A percentile compares a stretch with the other conserved stretches of the same genome.
Conservation (phyloP, 2,888 invertebrate genomes). For the Meliscaeva auricollis region DNA sequence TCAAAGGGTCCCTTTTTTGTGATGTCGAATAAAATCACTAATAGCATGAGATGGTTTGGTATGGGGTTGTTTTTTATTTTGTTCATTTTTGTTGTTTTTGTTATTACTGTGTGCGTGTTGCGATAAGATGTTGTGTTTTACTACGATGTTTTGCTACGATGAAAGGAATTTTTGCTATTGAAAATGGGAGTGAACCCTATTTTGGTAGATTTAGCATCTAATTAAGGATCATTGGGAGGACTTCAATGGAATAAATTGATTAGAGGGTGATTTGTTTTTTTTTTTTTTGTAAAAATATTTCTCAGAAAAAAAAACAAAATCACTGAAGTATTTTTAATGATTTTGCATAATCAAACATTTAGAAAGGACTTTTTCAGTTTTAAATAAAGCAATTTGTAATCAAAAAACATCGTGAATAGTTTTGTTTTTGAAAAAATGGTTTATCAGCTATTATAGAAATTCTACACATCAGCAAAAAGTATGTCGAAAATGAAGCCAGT, state of each 20-base stretch:
- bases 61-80: slow-evolving; percentile 39
- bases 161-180: slow-evolving; percentile 26
- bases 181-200: slow-evolving; percentile 29
- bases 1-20: slow-evolving; percentile 49
- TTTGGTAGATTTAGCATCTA: slow-evolving; percentile 63
- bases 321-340: slow-evolving; percentile 7
- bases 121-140: slow-evolving; percentile 53
- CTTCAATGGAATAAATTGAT: slow-evolving; percentile 49
- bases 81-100: slow-evolving; percentile 25
- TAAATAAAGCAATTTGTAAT: background rate
- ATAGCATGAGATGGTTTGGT: slow-evolving; percentile 4
- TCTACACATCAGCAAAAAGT: no score
- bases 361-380: background rate
- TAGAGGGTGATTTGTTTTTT: slow-evolving; percentile 17
- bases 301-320: background rate
- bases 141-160: slow-evolving; percentile 21
- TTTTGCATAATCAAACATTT: slow-evolving; percentile 5
- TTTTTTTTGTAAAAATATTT: background rate
- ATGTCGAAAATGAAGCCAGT: no score
- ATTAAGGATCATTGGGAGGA: slow-evolving; percentile 56
- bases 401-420: no score
- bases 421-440: no score
- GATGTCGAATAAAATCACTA: slow-evolving; percentile 18
- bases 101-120: slow-evolving; percentile 3
- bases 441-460: no score